Percentiles rank a stretch among this genome's conserved stretches.
Conservation (phyloP, 2,113 vertebrate genomes). For the Ovis canadensis region DNA sequence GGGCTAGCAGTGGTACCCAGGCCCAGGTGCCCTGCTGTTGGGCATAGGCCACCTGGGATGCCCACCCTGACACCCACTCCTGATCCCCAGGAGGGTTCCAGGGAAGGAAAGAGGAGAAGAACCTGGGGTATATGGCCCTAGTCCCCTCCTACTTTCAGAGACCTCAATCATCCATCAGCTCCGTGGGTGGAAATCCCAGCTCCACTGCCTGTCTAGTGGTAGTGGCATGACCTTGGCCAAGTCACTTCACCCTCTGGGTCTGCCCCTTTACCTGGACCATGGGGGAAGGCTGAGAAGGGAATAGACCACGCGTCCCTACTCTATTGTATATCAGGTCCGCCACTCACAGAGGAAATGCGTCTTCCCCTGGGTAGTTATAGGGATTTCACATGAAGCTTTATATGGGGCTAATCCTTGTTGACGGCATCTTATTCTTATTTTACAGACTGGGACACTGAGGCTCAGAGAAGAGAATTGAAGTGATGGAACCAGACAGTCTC, state of each 20-base stretch:
- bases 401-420: not conserved
- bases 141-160: not conserved
- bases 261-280: not conserved
- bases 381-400: not conserved
- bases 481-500: not conserved
- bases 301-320: too few relatives aligned
- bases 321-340: not conserved
- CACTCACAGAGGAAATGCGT: not conserved
- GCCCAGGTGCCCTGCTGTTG: not conserved
- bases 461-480: not conserved
- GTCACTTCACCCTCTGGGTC: not conserved
- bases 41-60: not conserved
- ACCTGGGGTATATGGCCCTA: not conserved
- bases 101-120: not conserved
- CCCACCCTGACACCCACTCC: not conserved
- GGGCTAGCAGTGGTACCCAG: not conserved
- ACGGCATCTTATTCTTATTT: not conserved
- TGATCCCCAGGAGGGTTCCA: not conserved
- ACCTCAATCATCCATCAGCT: not conserved
- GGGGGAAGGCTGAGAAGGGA: not conserved
- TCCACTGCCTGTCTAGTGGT: too few relatives aligned
- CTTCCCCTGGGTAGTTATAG: not conserved
- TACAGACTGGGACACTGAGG: not conserved
- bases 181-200: not conserved
- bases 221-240: not conserved